A percentile compares a stretch with the other conserved stretches of the same genome.
Conservation (phyloP, 2,797 vertebrate species). For the Epinephelus malabaricus region DNA sequence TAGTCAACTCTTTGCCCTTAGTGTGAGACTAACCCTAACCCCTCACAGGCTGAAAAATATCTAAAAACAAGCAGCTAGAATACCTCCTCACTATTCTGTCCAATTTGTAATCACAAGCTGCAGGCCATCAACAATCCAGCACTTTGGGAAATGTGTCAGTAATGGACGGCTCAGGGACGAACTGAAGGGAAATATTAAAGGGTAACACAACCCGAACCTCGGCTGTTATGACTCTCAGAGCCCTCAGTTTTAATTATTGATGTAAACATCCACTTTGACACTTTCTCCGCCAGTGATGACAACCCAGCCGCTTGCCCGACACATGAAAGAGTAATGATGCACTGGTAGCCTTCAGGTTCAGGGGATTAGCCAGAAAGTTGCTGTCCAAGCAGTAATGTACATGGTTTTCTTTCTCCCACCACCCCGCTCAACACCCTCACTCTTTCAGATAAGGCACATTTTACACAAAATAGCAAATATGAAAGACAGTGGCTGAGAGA, state of each 20-base stretch:
- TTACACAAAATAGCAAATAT: constrained; percentile 61
- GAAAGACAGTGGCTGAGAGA: constrained; percentile 60
- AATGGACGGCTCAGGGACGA: constrained; percentile 46
- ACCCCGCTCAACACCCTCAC: neutral
- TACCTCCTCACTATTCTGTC: neutral
- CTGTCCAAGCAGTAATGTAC: constrained; percentile 52
- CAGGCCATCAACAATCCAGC: constrained; percentile 34
- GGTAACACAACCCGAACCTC: constrained; percentile 36
- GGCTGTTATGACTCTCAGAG: constrained; percentile 58
- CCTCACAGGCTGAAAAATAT: neutral
- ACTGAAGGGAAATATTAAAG: constrained; percentile 57
- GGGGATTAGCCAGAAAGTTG: constrained; percentile 70
- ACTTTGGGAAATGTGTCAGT: constrained; percentile 42
- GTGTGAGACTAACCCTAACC: neutral
- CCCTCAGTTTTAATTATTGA: constrained; percentile 74
- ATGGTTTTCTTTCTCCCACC: constrained; percentile 12
- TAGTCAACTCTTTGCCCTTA: neutral
- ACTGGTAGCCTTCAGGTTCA: constrained; percentile 54
- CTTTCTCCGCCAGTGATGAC: constrained; percentile 67
- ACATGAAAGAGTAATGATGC: constrained; percentile 78
- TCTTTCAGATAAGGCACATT: constrained; percentile 57
- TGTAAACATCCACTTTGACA: constrained; percentile 78
- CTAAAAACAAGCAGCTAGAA: neutral
- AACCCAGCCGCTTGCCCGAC: constrained; percentile 48
- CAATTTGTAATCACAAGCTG: constrained; percentile 31